Evolutionary conservation across 2,797 vertebrate species (phyloP), one percentile per base, ranked within the genome.

Genomic region (Potorous gilbertii): DNA sequence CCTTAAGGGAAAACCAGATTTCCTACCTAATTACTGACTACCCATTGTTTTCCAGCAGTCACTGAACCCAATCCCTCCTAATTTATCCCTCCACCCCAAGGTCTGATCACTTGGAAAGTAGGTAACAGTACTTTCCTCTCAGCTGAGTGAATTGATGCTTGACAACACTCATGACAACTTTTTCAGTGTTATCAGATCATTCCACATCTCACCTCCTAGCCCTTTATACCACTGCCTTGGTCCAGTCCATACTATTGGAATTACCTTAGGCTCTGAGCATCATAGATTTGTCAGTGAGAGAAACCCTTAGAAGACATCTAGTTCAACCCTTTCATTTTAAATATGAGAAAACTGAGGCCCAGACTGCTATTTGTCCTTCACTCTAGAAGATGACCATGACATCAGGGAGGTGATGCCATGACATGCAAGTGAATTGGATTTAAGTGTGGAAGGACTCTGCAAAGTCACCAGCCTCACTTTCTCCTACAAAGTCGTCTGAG

Each of bases 11-110:
- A 92, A 62, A 92, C 89, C 59, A 55, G 55, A 92, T 89, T 74
- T 97, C 34, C 94, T 59, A 93, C 90, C 90, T 93, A n/a, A 96
- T 96, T 40, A 89, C 90, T 0, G 0, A 12, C 92, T 89, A 92
- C 56, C 55, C 89, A 94, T 91, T 89, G 56, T 94, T 94, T 96
- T 91, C 96, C 90, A 87, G 0, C 59, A 95, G 91, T 92, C 93
- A 87, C 95, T 93, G 66, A 81, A 24, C 4, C 66, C 92, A 89
- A 89, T 74, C 6, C 2, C 54, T 92, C 18, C 54, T 21, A 24
- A 12, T 62, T 62, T 14, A 13, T 62, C 10, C 24, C 46, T 56
- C 57, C 94, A 74, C 66, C 62, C 34, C 34, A 93, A 90, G 62
- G 3, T 40, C 55, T 27, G 31, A 8, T 59, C 9, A 92, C 55